Percentiles rank a stretch among this genome's conserved stretches.
These are phyloP conservation scores for Pogonomyrmex barbatus DNA, from an alignment of 1,140 invertebrate species.

Conservation along the genomic window DNA sequence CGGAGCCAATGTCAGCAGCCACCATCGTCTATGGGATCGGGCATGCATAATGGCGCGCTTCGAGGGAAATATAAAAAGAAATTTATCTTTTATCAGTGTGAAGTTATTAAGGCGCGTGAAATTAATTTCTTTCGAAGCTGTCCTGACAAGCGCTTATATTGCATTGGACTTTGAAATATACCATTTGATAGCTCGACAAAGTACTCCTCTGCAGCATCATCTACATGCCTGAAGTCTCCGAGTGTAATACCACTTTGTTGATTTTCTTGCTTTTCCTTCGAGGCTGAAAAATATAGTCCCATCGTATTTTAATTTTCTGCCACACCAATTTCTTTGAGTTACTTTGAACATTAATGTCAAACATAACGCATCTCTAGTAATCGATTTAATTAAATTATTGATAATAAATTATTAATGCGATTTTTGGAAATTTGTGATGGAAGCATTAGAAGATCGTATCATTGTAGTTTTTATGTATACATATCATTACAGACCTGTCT, in stretches of 20 bases:
- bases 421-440: not conserved
- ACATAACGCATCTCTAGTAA: not conserved
- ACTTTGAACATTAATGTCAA: not conserved
- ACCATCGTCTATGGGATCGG: not conserved
- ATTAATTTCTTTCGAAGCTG: conserved; percentile 66
- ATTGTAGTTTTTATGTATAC: not conserved
- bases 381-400: conserved; percentile 11
- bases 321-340: not conserved
- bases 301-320: not conserved
- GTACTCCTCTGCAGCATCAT: conserved; percentile 59
- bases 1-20: not conserved
- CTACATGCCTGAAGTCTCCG: conserved; percentile 66
- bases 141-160: conserved; percentile 71
- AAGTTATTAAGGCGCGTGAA: conserved; percentile 70
- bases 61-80: conserved; percentile 61
- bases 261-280: conserved; percentile 31
- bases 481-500: not conserved
- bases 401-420: conserved; percentile 1
- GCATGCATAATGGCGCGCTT: conserved; percentile 48
- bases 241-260: not conserved
- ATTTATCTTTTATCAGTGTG: conserved; percentile 65
- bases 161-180: conserved; percentile 75
- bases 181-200: conserved; percentile 65
- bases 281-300: not conserved
- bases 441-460: not conserved